These are phyloP conservation scores for Leptopilina syphax DNA, from an alignment of 2,888 invertebrate species.

Conservation along the genomic window DNA sequence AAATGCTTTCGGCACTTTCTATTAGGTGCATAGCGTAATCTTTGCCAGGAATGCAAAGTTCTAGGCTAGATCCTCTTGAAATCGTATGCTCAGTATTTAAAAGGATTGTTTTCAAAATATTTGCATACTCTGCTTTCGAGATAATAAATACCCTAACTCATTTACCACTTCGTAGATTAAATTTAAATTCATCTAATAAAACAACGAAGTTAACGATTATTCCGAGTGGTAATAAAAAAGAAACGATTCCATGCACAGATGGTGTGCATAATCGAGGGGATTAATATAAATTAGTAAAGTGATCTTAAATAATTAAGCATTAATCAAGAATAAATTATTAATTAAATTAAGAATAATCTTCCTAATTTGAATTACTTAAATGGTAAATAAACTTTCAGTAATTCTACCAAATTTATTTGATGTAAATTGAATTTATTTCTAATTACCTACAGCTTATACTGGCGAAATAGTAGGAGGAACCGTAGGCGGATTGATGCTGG, in stretches of 20 bases:
- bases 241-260: too few species aligned
- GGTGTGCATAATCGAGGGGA: too few species aligned
- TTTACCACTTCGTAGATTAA: too few species aligned
- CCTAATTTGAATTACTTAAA: not conserved
- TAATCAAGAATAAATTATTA: too few species aligned
- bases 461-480: slow-evolving; percentile 90
- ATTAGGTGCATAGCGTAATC: not conserved
- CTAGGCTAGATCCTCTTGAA: not conserved
- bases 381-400: not conserved
- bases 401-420: not conserved
- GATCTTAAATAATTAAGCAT: too few species aligned
- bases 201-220: too few species aligned
- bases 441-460: slow-evolving; percentile 82
- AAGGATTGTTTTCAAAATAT: not conserved
- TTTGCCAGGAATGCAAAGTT: not conserved
- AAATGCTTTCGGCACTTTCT: slow-evolving; percentile 4
- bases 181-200: too few species aligned
- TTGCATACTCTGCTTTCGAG: not conserved
- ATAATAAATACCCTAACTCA: too few species aligned
- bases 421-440: not conserved
- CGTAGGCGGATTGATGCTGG: slow-evolving; percentile 85
- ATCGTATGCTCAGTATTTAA: not conserved
- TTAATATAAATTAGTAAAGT: too few species aligned
- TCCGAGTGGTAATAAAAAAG: too few species aligned
- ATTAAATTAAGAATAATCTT: too few species aligned